Evolutionary conservation across 53 echinoderm and acorn worm species (phyloP).

Genomic region (Stichopus horrens): DNA sequence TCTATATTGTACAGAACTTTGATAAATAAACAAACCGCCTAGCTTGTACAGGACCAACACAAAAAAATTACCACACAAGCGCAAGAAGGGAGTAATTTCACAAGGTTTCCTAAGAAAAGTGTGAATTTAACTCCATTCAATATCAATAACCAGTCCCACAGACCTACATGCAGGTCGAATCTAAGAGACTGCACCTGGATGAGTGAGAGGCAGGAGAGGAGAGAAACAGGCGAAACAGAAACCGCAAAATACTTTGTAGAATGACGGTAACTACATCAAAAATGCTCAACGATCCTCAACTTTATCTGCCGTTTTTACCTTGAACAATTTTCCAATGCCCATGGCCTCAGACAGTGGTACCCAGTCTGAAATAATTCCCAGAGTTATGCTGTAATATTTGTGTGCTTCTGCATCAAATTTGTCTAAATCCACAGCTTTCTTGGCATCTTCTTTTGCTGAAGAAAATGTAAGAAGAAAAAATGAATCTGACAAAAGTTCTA

Average conservation of each 20-base stretch:
- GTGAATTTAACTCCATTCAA: too few relatives aligned
- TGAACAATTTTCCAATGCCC: conserved; percentile 81
- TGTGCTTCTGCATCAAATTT: conserved; percentile 79
- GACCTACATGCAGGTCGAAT: too few relatives aligned
- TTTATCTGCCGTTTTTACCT: conserved; percentile 55
- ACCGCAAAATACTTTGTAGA: background rate
- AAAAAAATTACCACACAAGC: too few relatives aligned
- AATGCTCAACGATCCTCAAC: background rate
- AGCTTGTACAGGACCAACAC: too few relatives aligned
- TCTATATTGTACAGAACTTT: too few relatives aligned
- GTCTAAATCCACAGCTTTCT: conserved; percentile 65
- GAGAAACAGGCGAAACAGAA: background rate
- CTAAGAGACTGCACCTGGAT: background rate
- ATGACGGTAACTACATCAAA: background rate
- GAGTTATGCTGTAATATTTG: conserved; percentile 84
- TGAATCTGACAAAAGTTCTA: background rate
- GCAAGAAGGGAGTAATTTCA: too few relatives aligned
- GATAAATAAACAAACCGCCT: too few relatives aligned
- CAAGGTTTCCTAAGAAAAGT: too few relatives aligned
- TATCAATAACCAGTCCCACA: too few relatives aligned
- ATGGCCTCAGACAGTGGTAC: conserved; percentile 85
- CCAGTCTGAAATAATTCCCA: conserved; percentile 78
- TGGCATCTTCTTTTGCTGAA: conserved; percentile 76
- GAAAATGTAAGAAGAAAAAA: background rate
- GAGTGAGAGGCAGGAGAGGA: background rate